These are phyloP conservation scores for Lepidurus apus DNA, from an alignment of 1,140 invertebrate genomes.

Conservation along the genomic window DNA sequence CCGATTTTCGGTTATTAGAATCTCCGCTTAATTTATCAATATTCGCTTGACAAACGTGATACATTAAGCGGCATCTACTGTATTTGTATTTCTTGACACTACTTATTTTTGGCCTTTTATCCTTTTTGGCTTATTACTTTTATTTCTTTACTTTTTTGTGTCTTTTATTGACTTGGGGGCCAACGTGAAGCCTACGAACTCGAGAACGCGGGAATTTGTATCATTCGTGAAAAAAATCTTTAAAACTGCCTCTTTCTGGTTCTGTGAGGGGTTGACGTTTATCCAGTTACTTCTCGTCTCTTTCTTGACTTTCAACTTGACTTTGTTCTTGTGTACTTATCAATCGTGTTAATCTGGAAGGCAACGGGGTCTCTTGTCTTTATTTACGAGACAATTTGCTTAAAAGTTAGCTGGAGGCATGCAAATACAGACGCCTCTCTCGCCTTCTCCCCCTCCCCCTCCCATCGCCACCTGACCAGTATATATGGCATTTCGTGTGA, in stretches of 20 bases:
- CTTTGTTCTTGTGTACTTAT: neutral
- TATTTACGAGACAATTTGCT: constrained; percentile 22
- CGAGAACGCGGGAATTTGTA: too few relatives aligned
- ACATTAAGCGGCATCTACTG: too few relatives aligned
- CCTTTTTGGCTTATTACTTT: too few relatives aligned
- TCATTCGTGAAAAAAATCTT: neutral
- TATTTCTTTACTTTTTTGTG: too few relatives aligned
- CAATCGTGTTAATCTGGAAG: constrained; percentile 22
- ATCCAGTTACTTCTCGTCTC: neutral
- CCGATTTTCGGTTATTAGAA: too few relatives aligned
- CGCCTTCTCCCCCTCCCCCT: neutral
- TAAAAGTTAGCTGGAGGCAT: constrained; percentile 7
- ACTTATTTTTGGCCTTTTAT: too few relatives aligned
- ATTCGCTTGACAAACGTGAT: too few relatives aligned
- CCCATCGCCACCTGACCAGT: neutral
- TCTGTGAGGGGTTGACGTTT: neutral
- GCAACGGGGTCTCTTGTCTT: neutral
- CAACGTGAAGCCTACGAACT: too few relatives aligned
- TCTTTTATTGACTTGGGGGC: too few relatives aligned
- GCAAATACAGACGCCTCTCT: constrained; percentile 3
- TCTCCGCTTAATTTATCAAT: too few relatives aligned
- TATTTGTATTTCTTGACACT: too few relatives aligned
- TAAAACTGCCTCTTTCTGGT: neutral
- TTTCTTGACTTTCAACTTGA: neutral
- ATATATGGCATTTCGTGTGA: constrained; percentile 22